Conservation (phyloP, 2,888 invertebrate species). For the Dolomedes plantarius region DNA sequence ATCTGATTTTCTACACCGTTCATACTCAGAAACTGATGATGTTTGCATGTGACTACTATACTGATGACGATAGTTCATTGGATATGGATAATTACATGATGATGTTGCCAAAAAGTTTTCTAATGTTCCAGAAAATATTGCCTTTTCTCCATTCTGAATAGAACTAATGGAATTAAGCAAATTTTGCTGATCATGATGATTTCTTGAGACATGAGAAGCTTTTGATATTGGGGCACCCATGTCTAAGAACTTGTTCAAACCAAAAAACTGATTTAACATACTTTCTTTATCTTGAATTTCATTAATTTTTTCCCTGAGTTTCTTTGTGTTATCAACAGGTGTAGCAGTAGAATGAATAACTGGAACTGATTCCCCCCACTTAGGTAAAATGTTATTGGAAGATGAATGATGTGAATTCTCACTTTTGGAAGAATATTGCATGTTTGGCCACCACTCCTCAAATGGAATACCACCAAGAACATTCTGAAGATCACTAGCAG, state of each 20-base stretch:
- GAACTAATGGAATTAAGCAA: slow-evolving; percentile 16
- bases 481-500: slow-evolving; percentile 54
- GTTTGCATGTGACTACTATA: slow-evolving; percentile 58
- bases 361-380: slow-evolving; percentile 35
- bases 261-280: slow-evolving; percentile 53
- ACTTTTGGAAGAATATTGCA: slow-evolving; percentile 35
- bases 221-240: slow-evolving; percentile 24
- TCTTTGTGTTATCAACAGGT: slow-evolving; percentile 39
- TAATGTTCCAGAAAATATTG: slow-evolving; percentile 48
- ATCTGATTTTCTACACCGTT: slow-evolving; percentile 39
- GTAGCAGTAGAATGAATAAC: slow-evolving; percentile 17
- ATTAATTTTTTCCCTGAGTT: slow-evolving; percentile 60
- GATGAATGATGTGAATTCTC: slow-evolving; percentile 24
- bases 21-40: slow-evolving; percentile 35
- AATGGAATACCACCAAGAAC: slow-evolving; percentile 34
- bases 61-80: slow-evolving; percentile 59
- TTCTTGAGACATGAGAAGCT: slow-evolving; percentile 27
- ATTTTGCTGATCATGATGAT: slow-evolving; percentile 30
- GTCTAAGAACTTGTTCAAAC: slow-evolving; percentile 49
- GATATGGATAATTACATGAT: slow-evolving; percentile 60
- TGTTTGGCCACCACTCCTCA: slow-evolving; percentile 66
- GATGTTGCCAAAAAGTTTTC: slow-evolving; percentile 57
- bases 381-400: slow-evolving; percentile 40
- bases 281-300: slow-evolving; percentile 63
- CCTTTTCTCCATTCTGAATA: slow-evolving; percentile 35